These are phyloP conservation scores for Hymenopus coronatus DNA, from an alignment of 2,888 invertebrate species.

Conservation along the genomic window DNA sequence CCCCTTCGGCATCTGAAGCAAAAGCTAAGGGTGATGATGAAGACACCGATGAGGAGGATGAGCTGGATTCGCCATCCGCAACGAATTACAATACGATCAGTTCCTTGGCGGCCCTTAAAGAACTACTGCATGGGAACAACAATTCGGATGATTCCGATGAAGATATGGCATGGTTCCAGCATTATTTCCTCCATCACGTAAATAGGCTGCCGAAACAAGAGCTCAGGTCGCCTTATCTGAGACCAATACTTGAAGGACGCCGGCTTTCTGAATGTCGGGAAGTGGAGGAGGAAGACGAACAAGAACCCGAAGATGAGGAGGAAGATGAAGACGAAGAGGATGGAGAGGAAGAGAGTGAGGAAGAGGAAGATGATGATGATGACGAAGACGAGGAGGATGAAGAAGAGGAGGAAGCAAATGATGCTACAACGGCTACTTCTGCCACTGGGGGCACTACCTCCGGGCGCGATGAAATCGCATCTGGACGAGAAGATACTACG, in stretches of 20 bases:
- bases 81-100: slow-evolving; percentile 70
- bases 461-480: background rate
- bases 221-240: slow-evolving; percentile 46
- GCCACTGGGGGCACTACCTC: background rate
- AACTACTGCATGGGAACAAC: slow-evolving; percentile 57
- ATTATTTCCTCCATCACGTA: slow-evolving; percentile 71
- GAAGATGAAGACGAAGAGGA: slow-evolving; percentile 37
- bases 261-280: slow-evolving; percentile 73
- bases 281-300: slow-evolving; percentile 29
- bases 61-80: slow-evolving; percentile 62
- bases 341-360: slow-evolving; percentile 21
- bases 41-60: slow-evolving; percentile 48
- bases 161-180: slow-evolving; percentile 59
- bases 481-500: slow-evolving; percentile 4
- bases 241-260: slow-evolving; percentile 45
- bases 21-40: background rate
- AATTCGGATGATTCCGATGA: slow-evolving; percentile 53
- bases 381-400: slow-evolving; percentile 20
- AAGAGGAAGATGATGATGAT: slow-evolving; percentile 3
- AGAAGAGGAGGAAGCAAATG: slow-evolving; percentile 6
- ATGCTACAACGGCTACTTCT: background rate
- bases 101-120: slow-evolving; percentile 65
- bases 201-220: slow-evolving; percentile 63
- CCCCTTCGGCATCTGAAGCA: background rate
- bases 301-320: slow-evolving; percentile 39